These are phyloP conservation scores for Actinostola sp. DNA, from an alignment of 92 coral and sea anemone genomes.

Conservation along the genomic window DNA sequence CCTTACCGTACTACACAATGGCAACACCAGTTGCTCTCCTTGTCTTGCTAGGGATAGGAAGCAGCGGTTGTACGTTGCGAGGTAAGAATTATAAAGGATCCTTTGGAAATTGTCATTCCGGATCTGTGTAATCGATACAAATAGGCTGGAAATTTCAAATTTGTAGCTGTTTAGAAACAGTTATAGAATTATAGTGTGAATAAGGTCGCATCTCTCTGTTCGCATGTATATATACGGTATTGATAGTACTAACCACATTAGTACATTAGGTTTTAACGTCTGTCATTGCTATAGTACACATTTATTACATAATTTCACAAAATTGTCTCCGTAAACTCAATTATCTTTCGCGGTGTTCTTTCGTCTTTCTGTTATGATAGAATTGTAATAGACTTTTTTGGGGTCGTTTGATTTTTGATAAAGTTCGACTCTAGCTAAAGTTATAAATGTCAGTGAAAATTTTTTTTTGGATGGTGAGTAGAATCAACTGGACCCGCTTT, in stretches of 20 bases:
- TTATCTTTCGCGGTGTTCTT: not conserved
- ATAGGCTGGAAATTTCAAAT: not conserved
- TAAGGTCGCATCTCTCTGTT: not conserved
- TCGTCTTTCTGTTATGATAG: not conserved
- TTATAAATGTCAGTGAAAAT: slow-evolving; percentile 22
- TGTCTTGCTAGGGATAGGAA: not conserved
- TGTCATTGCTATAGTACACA: no score
- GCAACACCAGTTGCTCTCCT: not conserved
- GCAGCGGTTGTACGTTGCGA: no score
- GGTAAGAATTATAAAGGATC: not conserved
- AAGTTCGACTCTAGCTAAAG: slow-evolving; percentile 41
- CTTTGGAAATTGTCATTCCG: not conserved
- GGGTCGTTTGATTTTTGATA: slow-evolving; percentile 65
- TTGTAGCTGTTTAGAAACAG: not conserved
- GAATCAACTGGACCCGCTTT: no score
- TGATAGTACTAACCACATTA: no score
- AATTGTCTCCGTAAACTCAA: not conserved
- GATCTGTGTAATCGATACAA: slow-evolving; percentile 11
- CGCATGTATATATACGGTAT: no score
- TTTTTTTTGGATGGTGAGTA: slow-evolving; percentile 14
- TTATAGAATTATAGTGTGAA: not conserved
- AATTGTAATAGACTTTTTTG: not conserved
- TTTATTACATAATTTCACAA: not conserved
- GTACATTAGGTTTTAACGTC: no score
- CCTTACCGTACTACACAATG: not conserved